phyloP scores from a whole-genome alignment of 2,797 vertebrate genomes.

The Glossophaga mutica region DNA sequence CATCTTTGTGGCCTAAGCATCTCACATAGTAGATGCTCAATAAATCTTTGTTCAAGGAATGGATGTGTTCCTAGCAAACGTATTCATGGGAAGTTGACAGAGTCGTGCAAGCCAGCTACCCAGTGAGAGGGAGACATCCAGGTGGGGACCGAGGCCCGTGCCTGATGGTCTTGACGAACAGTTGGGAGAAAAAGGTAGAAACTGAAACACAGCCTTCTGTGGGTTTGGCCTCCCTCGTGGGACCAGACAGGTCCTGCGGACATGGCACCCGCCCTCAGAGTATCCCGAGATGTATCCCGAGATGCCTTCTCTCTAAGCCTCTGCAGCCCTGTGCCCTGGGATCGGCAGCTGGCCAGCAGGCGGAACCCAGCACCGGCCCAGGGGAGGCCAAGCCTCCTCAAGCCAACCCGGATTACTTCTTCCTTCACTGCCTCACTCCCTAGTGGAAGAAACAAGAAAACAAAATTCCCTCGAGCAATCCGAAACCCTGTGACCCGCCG shows the following conservation, averaged over 20 bases:
- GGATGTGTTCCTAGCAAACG: neutral
- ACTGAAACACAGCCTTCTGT: neutral
- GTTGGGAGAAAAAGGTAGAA: neutral
- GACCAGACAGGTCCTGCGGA: neutral
- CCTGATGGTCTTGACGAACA: neutral
- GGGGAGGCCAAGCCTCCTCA: neutral
- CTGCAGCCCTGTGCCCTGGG: neutral
- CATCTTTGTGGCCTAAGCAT: neutral
- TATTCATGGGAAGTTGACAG: neutral
- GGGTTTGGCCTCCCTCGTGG: neutral
- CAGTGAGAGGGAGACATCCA: neutral
- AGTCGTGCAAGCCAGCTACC: neutral
- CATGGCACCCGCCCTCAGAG: neutral
- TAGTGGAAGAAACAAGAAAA: conserved; percentile 36
- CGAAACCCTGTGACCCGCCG: neutral
- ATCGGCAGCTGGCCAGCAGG: neutral
- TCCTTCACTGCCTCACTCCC: neutral
- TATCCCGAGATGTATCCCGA: conserved; percentile 52
- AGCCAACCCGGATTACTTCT: conserved; percentile 1
- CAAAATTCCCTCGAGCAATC: conserved; percentile 52
- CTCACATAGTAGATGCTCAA: neutral
- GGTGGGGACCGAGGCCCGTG: neutral
- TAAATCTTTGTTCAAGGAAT: neutral
- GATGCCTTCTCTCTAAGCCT: conserved; percentile 44
- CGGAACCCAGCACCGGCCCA: neutral